These are phyloP conservation scores for Gobiocypris rarus DNA, from an alignment of 2,113 vertebrate genomes.

Conservation along the genomic window DNA sequence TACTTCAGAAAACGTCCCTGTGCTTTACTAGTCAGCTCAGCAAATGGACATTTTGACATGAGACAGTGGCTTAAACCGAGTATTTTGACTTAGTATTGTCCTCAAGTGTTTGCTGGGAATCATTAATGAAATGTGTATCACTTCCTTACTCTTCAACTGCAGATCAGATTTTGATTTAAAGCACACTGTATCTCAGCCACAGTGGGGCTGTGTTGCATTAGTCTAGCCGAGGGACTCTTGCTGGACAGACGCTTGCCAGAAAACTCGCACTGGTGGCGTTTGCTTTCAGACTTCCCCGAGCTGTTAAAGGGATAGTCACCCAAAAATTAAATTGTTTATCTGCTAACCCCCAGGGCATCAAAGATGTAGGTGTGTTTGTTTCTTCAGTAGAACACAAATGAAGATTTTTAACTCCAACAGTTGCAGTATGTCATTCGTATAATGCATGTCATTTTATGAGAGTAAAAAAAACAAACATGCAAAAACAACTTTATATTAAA, in stretches of 20 bases:
- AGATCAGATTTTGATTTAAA: constrained; percentile 8
- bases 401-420: too few relatives aligned
- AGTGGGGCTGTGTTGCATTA: constrained; percentile 37
- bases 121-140: neutral
- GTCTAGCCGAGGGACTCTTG: constrained; percentile 1
- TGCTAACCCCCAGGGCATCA: too few relatives aligned
- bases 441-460: too few relatives aligned
- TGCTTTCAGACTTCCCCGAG: constrained; percentile 36
- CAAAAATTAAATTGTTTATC: too few relatives aligned
- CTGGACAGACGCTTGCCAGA: constrained; percentile 22
- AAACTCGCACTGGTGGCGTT: neutral
- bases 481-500: too few relatives aligned
- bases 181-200: neutral
- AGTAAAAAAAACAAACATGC: too few relatives aligned
- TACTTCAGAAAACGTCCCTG: neutral
- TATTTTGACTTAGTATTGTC: neutral
- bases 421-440: too few relatives aligned
- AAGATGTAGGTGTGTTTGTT: too few relatives aligned
- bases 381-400: too few relatives aligned
- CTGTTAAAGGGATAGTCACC: too few relatives aligned
- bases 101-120: neutral
- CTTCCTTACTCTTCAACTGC: neutral
- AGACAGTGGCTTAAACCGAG: neutral
- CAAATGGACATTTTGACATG: neutral
- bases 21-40: neutral